phyloP scores from a whole-genome alignment of 1,140 invertebrate species.

The Drosophila bipectinata region DNA sequence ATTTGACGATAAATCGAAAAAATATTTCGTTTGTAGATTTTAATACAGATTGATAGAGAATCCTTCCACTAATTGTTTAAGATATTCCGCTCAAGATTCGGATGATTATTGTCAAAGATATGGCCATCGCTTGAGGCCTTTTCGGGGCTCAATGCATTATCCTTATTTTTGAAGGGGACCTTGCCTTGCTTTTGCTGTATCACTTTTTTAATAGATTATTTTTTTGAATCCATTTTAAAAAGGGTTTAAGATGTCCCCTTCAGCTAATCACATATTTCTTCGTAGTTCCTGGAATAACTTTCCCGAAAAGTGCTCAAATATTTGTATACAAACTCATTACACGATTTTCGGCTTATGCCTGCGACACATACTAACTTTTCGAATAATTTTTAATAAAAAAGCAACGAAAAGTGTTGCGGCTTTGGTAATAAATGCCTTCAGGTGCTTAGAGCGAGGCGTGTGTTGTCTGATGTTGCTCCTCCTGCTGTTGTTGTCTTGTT shows the following conservation, averaged over 20 bases:
- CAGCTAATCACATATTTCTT: constrained; percentile 3
- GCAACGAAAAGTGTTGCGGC: constrained; percentile 52
- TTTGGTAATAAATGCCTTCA: constrained; percentile 55
- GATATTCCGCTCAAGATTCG: no score
- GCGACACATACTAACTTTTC: constrained; percentile 63
- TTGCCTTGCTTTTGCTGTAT: no score
- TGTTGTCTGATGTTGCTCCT: constrained; percentile 24
- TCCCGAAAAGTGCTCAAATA: constrained; percentile 10
- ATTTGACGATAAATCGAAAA: no score
- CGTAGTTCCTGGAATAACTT: constrained; percentile 6
- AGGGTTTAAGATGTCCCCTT: background rate
- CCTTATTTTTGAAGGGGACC: no score
- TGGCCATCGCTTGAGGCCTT: no score
- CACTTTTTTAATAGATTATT: no score
- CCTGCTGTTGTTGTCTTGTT: constrained; percentile 23
- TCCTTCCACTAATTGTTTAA: no score
- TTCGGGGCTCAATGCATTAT: no score
- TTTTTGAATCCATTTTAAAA: background rate
- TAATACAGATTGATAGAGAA: no score
- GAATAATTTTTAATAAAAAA: constrained; percentile 74
- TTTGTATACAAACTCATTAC: constrained; percentile 38
- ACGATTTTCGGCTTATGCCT: constrained; percentile 27
- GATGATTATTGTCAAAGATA: no score
- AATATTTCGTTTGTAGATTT: no score
- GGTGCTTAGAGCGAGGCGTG: constrained; percentile 41